A percentile compares a stretch with the other conserved stretches of the same genome.
These are phyloP conservation scores for Callorhinus ursinus DNA, from an alignment of 2,113 vertebrate species.

Conservation along the genomic window DNA sequence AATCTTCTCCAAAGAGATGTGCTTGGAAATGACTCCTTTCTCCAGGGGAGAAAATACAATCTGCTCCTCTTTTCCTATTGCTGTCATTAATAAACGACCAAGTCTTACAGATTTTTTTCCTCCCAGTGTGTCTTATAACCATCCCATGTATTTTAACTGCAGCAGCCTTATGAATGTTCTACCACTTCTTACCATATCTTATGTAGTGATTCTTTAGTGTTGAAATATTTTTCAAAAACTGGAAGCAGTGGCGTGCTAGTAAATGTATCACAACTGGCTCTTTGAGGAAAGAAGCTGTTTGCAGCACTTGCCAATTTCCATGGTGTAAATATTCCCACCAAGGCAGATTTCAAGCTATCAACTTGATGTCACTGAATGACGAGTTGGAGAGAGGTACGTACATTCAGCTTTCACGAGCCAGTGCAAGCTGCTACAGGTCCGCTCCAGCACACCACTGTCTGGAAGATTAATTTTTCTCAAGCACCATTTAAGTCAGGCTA, in stretches of 20 bases:
- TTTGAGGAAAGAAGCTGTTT: conserved; percentile 17
- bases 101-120: neutral
- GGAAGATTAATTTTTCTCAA: neutral
- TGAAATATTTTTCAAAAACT: neutral
- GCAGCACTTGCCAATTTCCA: neutral
- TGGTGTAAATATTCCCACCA: neutral
- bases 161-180: neutral
- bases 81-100: neutral
- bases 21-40: neutral
- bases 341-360: neutral
- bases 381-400: neutral
- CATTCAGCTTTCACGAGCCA: neutral
- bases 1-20: neutral
- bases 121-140: neutral
- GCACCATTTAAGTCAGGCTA: neutral
- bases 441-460: neutral
- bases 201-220: neutral
- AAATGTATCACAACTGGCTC: conserved; percentile 12
- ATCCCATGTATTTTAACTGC: conserved; percentile 24
- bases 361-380: neutral
- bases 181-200: neutral
- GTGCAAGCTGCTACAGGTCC: neutral
- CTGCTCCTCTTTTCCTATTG: neutral
- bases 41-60: neutral
- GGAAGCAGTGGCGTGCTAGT: neutral